phyloP scores from a whole-genome alignment of 1,140 invertebrate genomes.

The Oncopodura yosiiana region DNA sequence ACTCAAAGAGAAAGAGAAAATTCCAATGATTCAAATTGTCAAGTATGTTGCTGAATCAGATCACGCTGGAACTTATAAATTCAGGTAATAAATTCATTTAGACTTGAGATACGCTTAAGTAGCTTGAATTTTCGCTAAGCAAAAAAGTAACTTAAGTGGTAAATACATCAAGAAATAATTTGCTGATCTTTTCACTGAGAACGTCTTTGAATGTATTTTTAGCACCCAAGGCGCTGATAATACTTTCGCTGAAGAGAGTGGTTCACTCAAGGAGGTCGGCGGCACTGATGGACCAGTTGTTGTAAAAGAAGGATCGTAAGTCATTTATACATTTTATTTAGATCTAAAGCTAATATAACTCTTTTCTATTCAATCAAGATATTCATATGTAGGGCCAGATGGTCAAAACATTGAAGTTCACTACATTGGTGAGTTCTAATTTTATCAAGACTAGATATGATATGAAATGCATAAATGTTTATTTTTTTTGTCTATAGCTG shows the following conservation, averaged over 20 bases:
- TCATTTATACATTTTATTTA: too few relatives aligned
- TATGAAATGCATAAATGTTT: too few relatives aligned
- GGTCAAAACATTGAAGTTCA: too few relatives aligned
- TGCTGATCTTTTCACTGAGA: too few relatives aligned
- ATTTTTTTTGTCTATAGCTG: too few relatives aligned
- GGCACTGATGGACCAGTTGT: constrained; percentile 21
- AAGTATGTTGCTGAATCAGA: neutral
- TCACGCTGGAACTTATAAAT: constrained; percentile 14
- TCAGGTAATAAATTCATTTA: constrained; percentile 15
- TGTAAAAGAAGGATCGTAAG: constrained; percentile 21
- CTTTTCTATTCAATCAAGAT: too few relatives aligned
- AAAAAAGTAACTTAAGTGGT: neutral
- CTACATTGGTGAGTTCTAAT: too few relatives aligned
- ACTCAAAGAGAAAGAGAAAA: neutral
- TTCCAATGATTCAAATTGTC: constrained; percentile 9
- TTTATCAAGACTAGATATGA: too few relatives aligned
- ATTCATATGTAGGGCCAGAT: too few relatives aligned
- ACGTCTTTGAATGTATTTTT: neutral
- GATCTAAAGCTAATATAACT: too few relatives aligned
- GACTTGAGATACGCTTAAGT: neutral
- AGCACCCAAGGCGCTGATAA: constrained; percentile 21
- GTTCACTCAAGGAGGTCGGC: constrained; percentile 19
- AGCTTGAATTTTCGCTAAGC: neutral
- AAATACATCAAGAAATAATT: too few relatives aligned
- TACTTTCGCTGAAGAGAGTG: neutral